Conservation (phyloP, 2,797 vertebrate genomes). For the Melanotaenia trifasciata region DNA sequence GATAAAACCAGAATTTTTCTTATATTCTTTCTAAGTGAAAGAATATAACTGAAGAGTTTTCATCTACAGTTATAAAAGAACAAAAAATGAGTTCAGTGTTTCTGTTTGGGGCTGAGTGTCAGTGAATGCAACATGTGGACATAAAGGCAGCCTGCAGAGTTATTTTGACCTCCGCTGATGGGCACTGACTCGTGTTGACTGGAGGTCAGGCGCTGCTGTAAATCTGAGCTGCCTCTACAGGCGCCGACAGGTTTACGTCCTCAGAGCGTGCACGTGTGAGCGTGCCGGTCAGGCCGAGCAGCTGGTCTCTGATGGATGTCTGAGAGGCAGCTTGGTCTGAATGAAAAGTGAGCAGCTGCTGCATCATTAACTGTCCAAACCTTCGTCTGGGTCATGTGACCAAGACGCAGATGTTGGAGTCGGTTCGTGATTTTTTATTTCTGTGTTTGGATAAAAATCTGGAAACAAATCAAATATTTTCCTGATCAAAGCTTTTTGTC, state of each 20-base stretch:
- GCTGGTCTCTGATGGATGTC: constrained; percentile 9
- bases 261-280: no score
- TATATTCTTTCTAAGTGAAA: no score
- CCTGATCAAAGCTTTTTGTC: no score
- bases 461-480: no score
- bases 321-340: neutral
- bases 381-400: neutral
- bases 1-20: no score
- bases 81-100: no score
- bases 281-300: constrained; percentile 6
- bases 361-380: neutral
- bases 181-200: constrained; percentile 4
- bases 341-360: constrained; percentile 14
- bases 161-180: constrained; percentile 26
- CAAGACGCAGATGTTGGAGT: no score
- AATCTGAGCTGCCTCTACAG: constrained; percentile 22
- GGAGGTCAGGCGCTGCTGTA: constrained; percentile 22
- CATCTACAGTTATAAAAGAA: no score
- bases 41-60: no score
- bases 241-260: constrained; percentile 19
- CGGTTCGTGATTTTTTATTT: no score
- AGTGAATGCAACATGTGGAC: neutral
- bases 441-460: no score
- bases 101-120: neutral
- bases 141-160: constrained; percentile 4